A percentile compares a stretch with the other conserved stretches of the same genome.
phyloP scores from a whole-genome alignment of 1,140 invertebrate species.

The Pogonognathellus flavescens region DNA sequence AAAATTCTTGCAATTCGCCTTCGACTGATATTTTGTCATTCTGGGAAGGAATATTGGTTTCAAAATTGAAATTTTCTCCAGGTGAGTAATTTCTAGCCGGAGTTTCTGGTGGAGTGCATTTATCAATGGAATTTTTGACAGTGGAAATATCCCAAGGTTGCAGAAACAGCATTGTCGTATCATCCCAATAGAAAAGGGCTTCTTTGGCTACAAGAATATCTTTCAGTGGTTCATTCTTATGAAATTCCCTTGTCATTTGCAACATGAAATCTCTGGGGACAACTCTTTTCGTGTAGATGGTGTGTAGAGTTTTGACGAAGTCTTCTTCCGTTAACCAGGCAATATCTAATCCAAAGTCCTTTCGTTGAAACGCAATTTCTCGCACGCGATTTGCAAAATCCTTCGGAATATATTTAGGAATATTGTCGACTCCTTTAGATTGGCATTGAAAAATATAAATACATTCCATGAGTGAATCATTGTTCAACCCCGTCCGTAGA shows the following conservation, averaged over 20 bases:
- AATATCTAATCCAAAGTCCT: not conserved
- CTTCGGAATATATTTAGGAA: not conserved
- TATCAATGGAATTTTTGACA: not conserved
- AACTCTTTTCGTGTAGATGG: not conserved
- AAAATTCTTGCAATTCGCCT: not conserved
- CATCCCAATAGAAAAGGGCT: slow-evolving; percentile 19
- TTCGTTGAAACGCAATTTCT: slow-evolving; percentile 17
- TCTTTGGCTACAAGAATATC: not conserved
- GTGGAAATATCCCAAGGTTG: slow-evolving; percentile 5
- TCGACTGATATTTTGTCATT: not conserved
- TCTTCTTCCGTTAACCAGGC: not conserved
- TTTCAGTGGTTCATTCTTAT: not conserved
- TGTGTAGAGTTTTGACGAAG: not conserved
- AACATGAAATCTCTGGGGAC: slow-evolving; percentile 29
- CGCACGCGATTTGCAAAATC: slow-evolving; percentile 8
- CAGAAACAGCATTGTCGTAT: not conserved
- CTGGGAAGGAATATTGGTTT: not conserved
- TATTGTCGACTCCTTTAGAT: not conserved
- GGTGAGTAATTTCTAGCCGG: not conserved
- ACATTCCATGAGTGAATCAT: not conserved
- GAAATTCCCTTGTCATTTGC: slow-evolving; percentile 1
- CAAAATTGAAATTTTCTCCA: not conserved
- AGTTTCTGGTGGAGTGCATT: not conserved
- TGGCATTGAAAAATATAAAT: slow-evolving; percentile 17
- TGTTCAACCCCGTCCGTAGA: not conserved